Evolutionary conservation across 2,113 vertebrate genomes (phyloP).

Genomic region (Orthochromis indermauri): DNA sequence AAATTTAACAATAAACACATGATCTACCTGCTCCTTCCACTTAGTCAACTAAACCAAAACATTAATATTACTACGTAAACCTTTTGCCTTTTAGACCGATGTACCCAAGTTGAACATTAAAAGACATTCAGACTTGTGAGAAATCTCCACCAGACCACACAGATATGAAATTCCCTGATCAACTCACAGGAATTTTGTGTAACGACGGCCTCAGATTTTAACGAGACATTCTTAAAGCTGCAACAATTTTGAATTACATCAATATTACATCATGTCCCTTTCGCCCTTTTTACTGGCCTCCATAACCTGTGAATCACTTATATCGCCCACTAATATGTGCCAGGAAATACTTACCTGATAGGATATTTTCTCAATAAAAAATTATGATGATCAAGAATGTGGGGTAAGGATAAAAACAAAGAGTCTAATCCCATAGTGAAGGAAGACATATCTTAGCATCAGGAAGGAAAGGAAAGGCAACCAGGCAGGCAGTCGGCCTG

Average conservation of each 20-base stretch:
- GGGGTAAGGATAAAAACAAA: neutral
- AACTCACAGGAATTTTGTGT: neutral
- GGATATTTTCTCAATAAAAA: neutral
- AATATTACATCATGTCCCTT: neutral
- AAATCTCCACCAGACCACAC: neutral
- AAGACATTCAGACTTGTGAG: neutral
- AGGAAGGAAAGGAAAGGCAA: neutral
- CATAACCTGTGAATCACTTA: neutral
- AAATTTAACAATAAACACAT: neutral
- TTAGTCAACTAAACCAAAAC: neutral
- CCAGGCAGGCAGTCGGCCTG: slow-evolving; percentile 40
- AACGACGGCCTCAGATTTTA: neutral
- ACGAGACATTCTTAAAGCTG: neutral
- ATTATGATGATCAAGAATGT: neutral
- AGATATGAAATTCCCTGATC: neutral
- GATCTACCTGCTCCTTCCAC: neutral
- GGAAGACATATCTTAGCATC: slow-evolving; percentile 4
- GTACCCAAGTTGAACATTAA: neutral
- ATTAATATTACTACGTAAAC: neutral
- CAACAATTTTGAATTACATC: neutral
- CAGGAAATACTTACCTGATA: neutral
- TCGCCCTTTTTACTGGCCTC: neutral
- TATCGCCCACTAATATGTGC: neutral
- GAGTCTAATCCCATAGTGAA: neutral
- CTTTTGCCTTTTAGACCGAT: neutral